Percentiles rank a stretch among this genome's conserved stretches.
phyloP scores from a whole-genome alignment of 2,797 vertebrate species.

The Pitangus sulphuratus region DNA sequence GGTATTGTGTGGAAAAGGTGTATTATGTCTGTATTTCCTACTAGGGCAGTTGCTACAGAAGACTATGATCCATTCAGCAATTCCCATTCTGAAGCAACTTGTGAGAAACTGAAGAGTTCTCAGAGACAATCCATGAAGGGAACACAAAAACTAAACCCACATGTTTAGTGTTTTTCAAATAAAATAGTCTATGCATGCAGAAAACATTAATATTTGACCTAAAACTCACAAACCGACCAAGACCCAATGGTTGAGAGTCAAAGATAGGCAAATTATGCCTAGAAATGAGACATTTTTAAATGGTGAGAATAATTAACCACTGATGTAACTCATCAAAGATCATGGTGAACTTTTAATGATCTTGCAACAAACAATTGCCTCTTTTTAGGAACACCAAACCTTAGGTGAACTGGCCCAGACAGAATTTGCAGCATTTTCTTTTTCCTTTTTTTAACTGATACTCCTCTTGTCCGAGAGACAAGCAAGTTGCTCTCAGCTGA shows the following conservation, averaged over 20 bases:
- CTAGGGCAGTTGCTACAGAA: not conserved
- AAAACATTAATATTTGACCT: not conserved
- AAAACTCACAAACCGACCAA: not conserved
- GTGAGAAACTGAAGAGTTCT: not conserved
- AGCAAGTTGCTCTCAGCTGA: not conserved
- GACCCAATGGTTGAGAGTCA: not conserved
- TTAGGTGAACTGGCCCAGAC: not conserved
- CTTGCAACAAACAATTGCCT: not conserved
- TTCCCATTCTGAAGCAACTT: not conserved
- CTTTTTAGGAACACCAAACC: not conserved
- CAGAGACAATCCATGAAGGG: not conserved
- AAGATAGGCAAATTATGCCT: not conserved
- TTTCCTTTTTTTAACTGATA: not conserved
- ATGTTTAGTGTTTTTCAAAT: not conserved
- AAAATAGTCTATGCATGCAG: not conserved
- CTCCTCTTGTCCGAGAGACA: not conserved
- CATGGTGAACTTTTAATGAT: not conserved
- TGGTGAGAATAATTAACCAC: not conserved
- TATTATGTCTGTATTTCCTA: not conserved
- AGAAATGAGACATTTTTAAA: not conserved
- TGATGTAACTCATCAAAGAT: not conserved
- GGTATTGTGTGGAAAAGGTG: not conserved
- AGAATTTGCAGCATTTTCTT: not conserved
- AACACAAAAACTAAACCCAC: not conserved
- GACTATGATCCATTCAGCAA: not conserved